Evolutionary conservation across 2,888 invertebrate genomes (phyloP).

Genomic region (Acronicta alni): DNA sequence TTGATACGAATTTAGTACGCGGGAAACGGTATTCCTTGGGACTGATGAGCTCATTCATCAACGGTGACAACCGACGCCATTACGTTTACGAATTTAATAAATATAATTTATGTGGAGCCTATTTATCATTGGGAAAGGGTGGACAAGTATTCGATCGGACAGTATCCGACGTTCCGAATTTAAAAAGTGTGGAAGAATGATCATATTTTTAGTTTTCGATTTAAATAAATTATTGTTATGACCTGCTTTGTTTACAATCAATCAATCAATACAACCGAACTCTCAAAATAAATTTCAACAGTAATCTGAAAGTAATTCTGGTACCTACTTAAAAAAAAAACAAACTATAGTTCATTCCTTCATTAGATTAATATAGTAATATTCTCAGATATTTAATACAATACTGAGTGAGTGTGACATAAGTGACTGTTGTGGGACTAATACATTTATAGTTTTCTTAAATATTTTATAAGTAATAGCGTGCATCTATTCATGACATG

Average conservation of each 20-base stretch:
- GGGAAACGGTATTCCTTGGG: slow-evolving; percentile 61
- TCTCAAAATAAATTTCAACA: too few species aligned
- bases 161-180: slow-evolving; percentile 35
- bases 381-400: too few species aligned
- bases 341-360: too few species aligned
- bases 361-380: too few species aligned
- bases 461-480: too few species aligned
- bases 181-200: slow-evolving; percentile 33
- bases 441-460: too few species aligned
- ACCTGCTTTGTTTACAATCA: background rate
- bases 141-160: slow-evolving; percentile 49
- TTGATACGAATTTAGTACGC: slow-evolving; percentile 76
- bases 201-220: slow-evolving; percentile 17
- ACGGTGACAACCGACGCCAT: slow-evolving; percentile 69
- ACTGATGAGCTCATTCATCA: slow-evolving; percentile 82
- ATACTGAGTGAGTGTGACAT: too few species aligned
- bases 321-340: too few species aligned
- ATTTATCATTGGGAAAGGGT: slow-evolving; percentile 56
- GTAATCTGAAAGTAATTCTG: too few species aligned
- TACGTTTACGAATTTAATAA: slow-evolving; percentile 72
- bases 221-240: background rate
- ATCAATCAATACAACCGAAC: background rate
- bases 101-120: slow-evolving; percentile 64
- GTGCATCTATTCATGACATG: too few species aligned
- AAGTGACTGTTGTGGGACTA: too few species aligned